These are phyloP conservation scores for Tuberolachnus salignus DNA, from an alignment of 2,888 invertebrate species.

Conservation along the genomic window DNA sequence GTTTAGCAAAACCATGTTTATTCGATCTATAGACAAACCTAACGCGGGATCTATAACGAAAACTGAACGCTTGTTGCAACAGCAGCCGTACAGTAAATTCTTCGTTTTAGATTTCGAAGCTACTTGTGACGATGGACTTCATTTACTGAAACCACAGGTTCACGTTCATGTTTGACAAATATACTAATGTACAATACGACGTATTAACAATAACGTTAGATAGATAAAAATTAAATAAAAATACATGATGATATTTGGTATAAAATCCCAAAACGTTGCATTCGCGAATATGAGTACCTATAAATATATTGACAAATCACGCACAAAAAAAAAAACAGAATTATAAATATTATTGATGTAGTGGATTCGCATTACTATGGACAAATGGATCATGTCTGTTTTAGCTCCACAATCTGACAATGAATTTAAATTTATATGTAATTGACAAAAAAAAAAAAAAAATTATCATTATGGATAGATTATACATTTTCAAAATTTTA, in stretches of 20 bases:
- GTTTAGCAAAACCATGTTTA: slow-evolving; percentile 29
- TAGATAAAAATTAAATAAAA: not conserved
- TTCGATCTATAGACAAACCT: slow-evolving; percentile 15
- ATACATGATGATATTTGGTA: not conserved
- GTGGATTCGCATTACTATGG: too few relatives aligned
- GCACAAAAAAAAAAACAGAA: too few relatives aligned
- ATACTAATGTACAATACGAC: not conserved
- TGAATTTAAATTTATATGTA: too few relatives aligned
- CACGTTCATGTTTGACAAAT: not conserved
- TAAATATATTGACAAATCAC: too few relatives aligned
- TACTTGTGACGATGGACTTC: slow-evolving; percentile 28
- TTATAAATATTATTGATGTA: too few relatives aligned
- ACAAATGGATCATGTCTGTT: too few relatives aligned
- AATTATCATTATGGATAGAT: too few relatives aligned
- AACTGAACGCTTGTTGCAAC: not conserved
- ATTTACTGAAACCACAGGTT: slow-evolving; percentile 45
- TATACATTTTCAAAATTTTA: too few relatives aligned
- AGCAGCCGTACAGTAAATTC: slow-evolving; percentile 19
- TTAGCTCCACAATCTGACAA: too few relatives aligned
- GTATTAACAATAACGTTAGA: too few relatives aligned
- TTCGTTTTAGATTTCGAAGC: slow-evolving; percentile 48
- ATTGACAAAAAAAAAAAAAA: too few relatives aligned
- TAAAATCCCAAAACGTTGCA: not conserved
- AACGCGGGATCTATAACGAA: not conserved
- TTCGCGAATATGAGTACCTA: not conserved